Evolutionary conservation across 2,888 invertebrate species (phyloP).

Genomic region (Acanthosoma haemorrhoidale): DNA sequence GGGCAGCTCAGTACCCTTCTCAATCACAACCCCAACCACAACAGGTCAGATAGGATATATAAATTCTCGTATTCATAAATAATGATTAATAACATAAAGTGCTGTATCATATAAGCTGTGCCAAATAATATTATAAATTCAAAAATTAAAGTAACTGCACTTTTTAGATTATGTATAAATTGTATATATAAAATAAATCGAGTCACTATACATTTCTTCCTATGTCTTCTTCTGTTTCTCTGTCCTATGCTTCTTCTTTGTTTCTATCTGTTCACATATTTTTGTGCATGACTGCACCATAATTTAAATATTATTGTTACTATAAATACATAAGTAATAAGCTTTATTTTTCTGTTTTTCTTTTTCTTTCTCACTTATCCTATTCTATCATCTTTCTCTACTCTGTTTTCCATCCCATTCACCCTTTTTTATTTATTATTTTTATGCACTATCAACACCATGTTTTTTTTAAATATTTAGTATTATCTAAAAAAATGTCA

Average conservation of each 20-base stretch:
- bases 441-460: too few species aligned
- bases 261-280: neutral
- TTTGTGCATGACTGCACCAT: neutral
- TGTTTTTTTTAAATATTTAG: too few species aligned
- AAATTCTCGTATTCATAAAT: too few species aligned
- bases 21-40: neutral
- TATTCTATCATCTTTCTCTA: neutral
- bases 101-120: neutral
- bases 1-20: neutral
- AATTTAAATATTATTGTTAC: too few species aligned
- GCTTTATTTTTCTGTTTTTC: neutral
- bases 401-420: neutral
- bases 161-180: neutral
- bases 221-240: neutral
- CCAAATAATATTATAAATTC: neutral
- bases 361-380: neutral
- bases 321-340: neutral
- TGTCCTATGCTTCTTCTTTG: neutral
- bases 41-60: slow-evolving; percentile 18
- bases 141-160: neutral
- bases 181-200: slow-evolving; percentile 3
- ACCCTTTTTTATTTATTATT: too few species aligned
- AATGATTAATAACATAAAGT: neutral
- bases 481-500: too few species aligned
- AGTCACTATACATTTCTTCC: neutral